Percentiles rank a stretch among this genome's conserved stretches.
Conservation (phyloP, 1,140 invertebrate species). For the Bradysia coprophila region DNA sequence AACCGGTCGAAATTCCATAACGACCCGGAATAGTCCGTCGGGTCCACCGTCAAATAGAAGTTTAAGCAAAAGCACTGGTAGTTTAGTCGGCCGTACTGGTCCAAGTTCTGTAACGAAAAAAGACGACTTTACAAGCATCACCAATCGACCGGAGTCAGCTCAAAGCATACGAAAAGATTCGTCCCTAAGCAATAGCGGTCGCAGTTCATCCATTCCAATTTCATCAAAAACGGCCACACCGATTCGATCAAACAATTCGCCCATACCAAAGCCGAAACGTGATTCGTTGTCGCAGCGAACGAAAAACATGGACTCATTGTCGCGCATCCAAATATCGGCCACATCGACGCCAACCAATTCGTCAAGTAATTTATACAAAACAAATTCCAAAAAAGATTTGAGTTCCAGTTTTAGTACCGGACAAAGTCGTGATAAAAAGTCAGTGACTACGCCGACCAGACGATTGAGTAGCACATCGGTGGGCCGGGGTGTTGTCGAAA, state of each 20-base stretch:
- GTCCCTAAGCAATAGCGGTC: slow-evolving; percentile 17
- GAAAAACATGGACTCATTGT: slow-evolving; percentile 28
- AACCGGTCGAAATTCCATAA: slow-evolving; percentile 15
- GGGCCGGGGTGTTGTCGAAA: slow-evolving; percentile 21
- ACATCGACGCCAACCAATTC: slow-evolving; percentile 3
- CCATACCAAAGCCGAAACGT: slow-evolving; percentile 30
- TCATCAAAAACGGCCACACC: slow-evolving; percentile 24
- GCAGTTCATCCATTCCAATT: slow-evolving; percentile 20
- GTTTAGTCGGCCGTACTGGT: slow-evolving; percentile 22
- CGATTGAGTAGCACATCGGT: slow-evolving; percentile 20
- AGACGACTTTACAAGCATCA: not conserved
- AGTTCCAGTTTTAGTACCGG: slow-evolving; percentile 15
- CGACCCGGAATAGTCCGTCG: slow-evolving; percentile 18
- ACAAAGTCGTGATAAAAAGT: slow-evolving; percentile 9
- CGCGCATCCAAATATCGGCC: slow-evolving; percentile 13
- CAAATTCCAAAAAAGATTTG: slow-evolving; percentile 9
- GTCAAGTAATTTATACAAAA: slow-evolving; percentile 13
- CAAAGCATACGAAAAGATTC: slow-evolving; percentile 24
- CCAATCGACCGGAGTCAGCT: slow-evolving; percentile 26
- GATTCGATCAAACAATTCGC: slow-evolving; percentile 21
- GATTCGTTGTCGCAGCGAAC: slow-evolving; percentile 37
- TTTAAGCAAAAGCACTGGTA: slow-evolving; percentile 23
- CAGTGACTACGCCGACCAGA: slow-evolving; percentile 12
- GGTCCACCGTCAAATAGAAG: slow-evolving; percentile 24
- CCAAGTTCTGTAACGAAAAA: not conserved